Conservation (phyloP, 2,888 invertebrate species). For the Rhodophaea formosa region DNA sequence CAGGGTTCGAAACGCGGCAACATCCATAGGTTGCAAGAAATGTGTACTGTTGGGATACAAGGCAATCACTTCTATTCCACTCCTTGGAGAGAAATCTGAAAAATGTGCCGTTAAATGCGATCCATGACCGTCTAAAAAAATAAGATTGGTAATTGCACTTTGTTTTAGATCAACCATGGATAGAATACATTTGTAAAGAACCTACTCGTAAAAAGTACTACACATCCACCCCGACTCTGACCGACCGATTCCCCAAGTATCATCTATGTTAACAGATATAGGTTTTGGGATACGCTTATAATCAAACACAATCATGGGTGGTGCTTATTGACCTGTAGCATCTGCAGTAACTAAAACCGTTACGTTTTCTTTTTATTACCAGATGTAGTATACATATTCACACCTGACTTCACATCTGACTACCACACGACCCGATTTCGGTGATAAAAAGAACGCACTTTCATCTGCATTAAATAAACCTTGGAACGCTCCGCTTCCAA, state of each 20-base stretch:
- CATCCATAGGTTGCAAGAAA: slow-evolving; percentile 31
- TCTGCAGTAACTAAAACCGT: slow-evolving; percentile 37
- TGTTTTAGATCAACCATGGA: too few species aligned
- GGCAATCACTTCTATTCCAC: slow-evolving; percentile 30
- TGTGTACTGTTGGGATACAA: slow-evolving; percentile 25
- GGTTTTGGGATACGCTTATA: slow-evolving; percentile 28
- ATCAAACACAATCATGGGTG: slow-evolving; percentile 40
- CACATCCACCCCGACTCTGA: slow-evolving; percentile 19
- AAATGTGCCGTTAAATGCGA: too few species aligned
- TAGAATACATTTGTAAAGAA: slow-evolving; percentile 1
- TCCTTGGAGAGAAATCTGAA: slow-evolving; percentile 17
- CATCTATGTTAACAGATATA: background rate
- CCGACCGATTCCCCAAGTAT: slow-evolving; percentile 4
- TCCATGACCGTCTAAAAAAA: too few species aligned
- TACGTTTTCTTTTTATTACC: slow-evolving; percentile 36
- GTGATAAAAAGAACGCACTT: slow-evolving; percentile 45
- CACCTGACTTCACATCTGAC: slow-evolving; percentile 40
- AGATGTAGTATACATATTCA: slow-evolving; percentile 31
- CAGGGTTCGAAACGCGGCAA: slow-evolving; percentile 31
- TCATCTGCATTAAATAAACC: slow-evolving; percentile 45
- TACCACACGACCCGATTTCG: slow-evolving; percentile 45
- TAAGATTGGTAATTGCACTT: too few species aligned
- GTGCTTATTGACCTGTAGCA: slow-evolving; percentile 36
- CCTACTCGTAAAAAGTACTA: slow-evolving; percentile 14
- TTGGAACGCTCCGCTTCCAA: too few species aligned